Evolutionary conservation across 2,113 vertebrate species (phyloP).

Genomic region (Anarhynchus alexandrinus): DNA sequence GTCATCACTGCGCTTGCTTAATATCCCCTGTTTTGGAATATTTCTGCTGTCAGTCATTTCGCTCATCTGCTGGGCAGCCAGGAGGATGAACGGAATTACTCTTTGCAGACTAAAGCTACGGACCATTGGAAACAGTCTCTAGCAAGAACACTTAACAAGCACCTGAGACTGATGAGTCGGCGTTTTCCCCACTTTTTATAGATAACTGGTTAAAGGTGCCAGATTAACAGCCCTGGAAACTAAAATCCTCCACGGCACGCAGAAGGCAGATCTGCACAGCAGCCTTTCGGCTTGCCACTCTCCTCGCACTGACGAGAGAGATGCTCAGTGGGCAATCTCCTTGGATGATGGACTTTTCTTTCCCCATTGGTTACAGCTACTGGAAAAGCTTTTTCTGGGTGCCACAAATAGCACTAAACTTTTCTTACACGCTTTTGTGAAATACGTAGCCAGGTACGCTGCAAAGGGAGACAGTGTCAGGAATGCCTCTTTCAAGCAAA

Average conservation of each 20-base stretch:
- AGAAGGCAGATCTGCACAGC: neutral
- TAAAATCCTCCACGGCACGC: neutral
- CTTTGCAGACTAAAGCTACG: neutral
- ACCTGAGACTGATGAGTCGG: slow-evolving; percentile 26
- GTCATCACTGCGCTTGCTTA: slow-evolving; percentile 41
- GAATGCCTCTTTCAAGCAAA: accelerated
- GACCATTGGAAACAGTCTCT: slow-evolving; percentile 38
- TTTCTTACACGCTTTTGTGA: neutral
- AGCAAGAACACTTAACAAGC: slow-evolving; percentile 5
- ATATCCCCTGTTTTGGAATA: slow-evolving; percentile 54
- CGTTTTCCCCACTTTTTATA: neutral
- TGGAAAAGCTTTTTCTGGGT: neutral
- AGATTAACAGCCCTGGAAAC: neutral
- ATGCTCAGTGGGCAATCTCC: neutral
- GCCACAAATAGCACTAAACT: neutral
- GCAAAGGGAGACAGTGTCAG: neutral
- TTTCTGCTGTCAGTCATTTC: slow-evolving; percentile 54
- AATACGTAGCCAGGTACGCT: neutral
- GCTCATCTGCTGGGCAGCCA: slow-evolving; percentile 50
- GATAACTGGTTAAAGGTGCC: neutral
- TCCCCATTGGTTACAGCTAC: neutral
- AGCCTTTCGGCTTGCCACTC: neutral
- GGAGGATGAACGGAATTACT: slow-evolving; percentile 30
- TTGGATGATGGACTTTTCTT: neutral
- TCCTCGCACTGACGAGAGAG: neutral